Base-by-base conservation (phyloP, 2,113 vertebrate genomes). In the Rhegmatorhina hoffmannsi region DNA sequence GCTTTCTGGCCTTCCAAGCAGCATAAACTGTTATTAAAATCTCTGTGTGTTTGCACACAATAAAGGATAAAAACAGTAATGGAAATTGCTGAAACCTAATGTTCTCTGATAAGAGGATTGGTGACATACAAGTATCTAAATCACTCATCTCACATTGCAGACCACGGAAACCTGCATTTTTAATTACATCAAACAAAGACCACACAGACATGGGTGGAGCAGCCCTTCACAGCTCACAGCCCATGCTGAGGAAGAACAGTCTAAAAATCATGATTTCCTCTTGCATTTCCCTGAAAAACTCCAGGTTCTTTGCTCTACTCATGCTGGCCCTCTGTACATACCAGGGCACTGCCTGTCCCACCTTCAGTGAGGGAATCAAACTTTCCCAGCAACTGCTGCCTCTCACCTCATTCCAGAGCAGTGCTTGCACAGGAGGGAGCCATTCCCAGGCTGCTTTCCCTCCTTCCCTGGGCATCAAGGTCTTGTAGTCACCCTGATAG, bases 41-140 rank as follows among this genome's bases (percentile, higher is more conserved):
- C 58, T 36, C 49, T 76, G 24, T 60, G 75, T 38, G 74, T 93
- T 92, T 96, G 90, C 72, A 96, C 58, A 96, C 77, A 94, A 93
- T 79, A 55, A 87, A 89, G 46, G 95, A 91, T 87, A 96, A 97
- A 97, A 96, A 93, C 94, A 97, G 95, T 38, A 64, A 96, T 92
- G 91, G 92, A 95, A 96, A 85, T 59, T 63, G 79, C 88, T 92
- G 90, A 94, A 92, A 91, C 87, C 64, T 90, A 83, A 84, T 58
- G 90, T 87, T 84, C 52, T 79, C 82, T 85, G 95, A 91, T 95
- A 96, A 97, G 70, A 92, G 92, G 58, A 91, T 67, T 58, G 38
- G 60, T 95, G 88, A 94, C 49, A n/a, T 93, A 92, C 18, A 66
- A 52, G 28, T 40, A 56, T 86, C 58, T 70, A 50, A 81, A 88